Evolutionary conservation across 2,888 invertebrate species (phyloP).

Genomic region (Drosophila monieri): DNA sequence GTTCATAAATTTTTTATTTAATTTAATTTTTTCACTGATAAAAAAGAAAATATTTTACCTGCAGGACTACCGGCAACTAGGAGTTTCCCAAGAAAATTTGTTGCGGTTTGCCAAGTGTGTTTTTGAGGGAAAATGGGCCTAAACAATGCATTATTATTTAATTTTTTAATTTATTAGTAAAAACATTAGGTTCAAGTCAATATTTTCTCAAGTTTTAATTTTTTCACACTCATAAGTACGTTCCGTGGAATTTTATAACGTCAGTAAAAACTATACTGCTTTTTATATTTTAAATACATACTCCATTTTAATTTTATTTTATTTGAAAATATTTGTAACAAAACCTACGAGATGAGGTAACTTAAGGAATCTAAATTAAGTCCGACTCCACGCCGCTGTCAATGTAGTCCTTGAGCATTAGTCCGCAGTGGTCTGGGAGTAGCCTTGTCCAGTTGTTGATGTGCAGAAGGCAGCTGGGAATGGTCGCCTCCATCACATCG

Average conservation of each 20-base stretch:
- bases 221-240: too few species aligned
- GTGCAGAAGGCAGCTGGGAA: conserved; percentile 87
- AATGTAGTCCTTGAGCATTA: conserved; percentile 87
- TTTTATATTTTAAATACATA: conserved; percentile 9
- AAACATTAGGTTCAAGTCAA: too few species aligned
- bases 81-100: not conserved
- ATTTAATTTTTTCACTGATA: too few species aligned
- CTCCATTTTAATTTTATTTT: conserved; percentile 22
- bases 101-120: not conserved
- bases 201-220: too few species aligned
- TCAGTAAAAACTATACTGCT: not conserved
- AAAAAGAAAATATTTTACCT: not conserved
- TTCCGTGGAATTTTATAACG: not conserved
- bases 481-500: conserved; percentile 86
- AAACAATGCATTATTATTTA: not conserved
- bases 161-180: not conserved
- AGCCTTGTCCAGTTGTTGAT: conserved; percentile 86
- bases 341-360: conserved; percentile 12
- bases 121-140: not conserved
- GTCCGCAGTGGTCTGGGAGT: conserved; percentile 85
- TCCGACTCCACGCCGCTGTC: conserved; percentile 88
- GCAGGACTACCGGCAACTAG: not conserved
- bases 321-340: conserved; percentile 9
- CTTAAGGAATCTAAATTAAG: conserved; percentile 49
- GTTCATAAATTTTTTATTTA: not conserved